A percentile compares a stretch with the other conserved stretches of the same genome.
These are phyloP conservation scores for Schrankia costaestrigalis DNA, from an alignment of 2,888 invertebrate species.

Conservation along the genomic window DNA sequence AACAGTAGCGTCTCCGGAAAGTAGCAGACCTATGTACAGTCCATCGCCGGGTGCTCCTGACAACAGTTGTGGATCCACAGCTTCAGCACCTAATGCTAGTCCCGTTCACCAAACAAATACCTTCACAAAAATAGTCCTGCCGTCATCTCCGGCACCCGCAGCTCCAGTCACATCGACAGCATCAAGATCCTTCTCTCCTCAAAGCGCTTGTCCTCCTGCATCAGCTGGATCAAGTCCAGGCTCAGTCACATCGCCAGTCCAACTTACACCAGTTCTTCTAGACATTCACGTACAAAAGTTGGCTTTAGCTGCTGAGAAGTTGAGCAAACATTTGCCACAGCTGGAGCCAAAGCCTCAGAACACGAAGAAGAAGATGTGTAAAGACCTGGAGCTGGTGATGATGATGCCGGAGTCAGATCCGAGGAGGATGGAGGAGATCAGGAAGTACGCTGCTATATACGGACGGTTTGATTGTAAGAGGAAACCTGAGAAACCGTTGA, in stretches of 20 bases:
- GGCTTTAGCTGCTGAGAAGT: conserved; percentile 89
- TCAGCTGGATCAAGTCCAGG: conserved; percentile 82
- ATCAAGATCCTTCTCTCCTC: conserved; percentile 66
- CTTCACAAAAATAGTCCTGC: conserved; percentile 71
- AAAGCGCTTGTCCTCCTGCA: conserved; percentile 70
- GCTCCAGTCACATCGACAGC: conserved; percentile 64
- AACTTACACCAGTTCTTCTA: conserved; percentile 88
- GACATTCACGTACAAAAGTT: conserved; percentile 92
- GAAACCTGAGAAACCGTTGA: conserved; percentile 97
- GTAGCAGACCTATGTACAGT: conserved; percentile 79
- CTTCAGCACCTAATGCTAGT: conserved; percentile 68
- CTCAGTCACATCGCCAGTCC: conserved; percentile 82
- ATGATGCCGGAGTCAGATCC: conserved; percentile 94
- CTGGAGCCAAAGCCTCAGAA: conserved; percentile 94
- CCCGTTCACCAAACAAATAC: conserved; percentile 62
- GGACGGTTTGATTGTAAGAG: conserved; percentile 98
- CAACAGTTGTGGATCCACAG: conserved; percentile 68
- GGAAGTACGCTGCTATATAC: conserved; percentile 98
- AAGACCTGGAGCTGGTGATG: conserved; percentile 95
- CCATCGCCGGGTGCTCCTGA: conserved; percentile 82
- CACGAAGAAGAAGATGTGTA: conserved; percentile 94
- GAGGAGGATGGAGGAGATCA: conserved; percentile 93
- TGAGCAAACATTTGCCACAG: conserved; percentile 91
- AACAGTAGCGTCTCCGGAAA: conserved; percentile 75
- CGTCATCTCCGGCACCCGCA: conserved; percentile 70